Evolutionary conservation across 2,113 vertebrate genomes (phyloP).

Genomic region (Caranx melampygus): DNA sequence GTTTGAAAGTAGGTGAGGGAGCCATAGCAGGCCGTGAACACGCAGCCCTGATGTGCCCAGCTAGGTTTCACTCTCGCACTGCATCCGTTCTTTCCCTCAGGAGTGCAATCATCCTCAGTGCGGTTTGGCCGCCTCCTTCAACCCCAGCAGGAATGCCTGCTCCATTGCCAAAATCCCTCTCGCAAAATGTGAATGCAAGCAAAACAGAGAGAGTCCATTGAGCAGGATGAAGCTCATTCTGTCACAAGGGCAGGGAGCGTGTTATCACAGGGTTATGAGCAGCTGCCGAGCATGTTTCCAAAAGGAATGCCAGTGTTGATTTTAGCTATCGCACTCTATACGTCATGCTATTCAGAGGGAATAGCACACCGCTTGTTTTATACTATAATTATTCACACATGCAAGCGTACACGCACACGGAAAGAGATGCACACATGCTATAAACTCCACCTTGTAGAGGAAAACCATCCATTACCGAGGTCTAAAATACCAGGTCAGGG

Average conservation of each 20-base stretch:
- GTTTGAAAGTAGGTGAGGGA: slow-evolving; percentile 31
- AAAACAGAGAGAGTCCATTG: slow-evolving; percentile 44
- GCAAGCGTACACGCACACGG: slow-evolving; percentile 18
- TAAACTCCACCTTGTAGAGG: slow-evolving; percentile 65
- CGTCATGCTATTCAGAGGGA: slow-evolving; percentile 53
- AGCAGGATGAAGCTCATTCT: slow-evolving; percentile 48
- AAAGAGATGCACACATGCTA: slow-evolving; percentile 43
- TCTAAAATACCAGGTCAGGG: slow-evolving; percentile 71
- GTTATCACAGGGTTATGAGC: slow-evolving; percentile 51
- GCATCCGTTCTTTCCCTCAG: slow-evolving; percentile 58
- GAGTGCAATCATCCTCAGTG: slow-evolving; percentile 67
- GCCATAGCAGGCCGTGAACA: slow-evolving; percentile 31
- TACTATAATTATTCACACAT: slow-evolving; percentile 65
- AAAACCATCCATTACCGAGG: slow-evolving; percentile 73
- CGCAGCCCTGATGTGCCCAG: slow-evolving; percentile 40
- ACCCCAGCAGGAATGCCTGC: slow-evolving; percentile 61
- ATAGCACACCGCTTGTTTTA: slow-evolving; percentile 47
- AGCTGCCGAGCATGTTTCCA: slow-evolving; percentile 51
- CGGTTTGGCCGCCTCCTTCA: slow-evolving; percentile 64
- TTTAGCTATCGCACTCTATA: slow-evolving; percentile 60
- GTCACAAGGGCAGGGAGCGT: slow-evolving; percentile 46
- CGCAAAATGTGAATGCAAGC: slow-evolving; percentile 59
- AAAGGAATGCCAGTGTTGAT: slow-evolving; percentile 68
- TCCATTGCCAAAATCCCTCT: slow-evolving; percentile 56
- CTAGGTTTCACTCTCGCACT: slow-evolving; percentile 50